phyloP scores from a whole-genome alignment of 2,888 invertebrate species.

The Apantesis nais region DNA sequence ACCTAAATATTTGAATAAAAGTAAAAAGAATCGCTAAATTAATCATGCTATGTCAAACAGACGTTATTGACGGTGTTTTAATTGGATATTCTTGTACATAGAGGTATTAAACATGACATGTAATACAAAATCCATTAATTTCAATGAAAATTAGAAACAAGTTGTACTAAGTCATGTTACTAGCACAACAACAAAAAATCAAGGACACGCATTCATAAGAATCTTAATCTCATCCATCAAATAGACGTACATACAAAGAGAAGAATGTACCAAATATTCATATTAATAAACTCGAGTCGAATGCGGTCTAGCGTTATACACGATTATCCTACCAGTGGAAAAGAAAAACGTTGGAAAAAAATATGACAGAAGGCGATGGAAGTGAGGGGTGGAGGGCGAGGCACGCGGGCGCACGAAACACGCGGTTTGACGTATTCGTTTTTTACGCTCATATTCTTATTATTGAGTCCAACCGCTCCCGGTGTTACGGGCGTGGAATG shows the following conservation, averaged over 20 bases:
- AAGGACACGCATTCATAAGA: conserved; percentile 37
- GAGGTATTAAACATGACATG: conserved; percentile 33
- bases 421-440: conserved; percentile 78
- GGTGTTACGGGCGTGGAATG: conserved; percentile 85
- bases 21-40: conserved; percentile 5
- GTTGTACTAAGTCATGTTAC: conserved; percentile 38
- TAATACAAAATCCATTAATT: conserved; percentile 35
- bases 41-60: conserved; percentile 26
- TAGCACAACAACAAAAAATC: conserved; percentile 46
- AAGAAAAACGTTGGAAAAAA: conserved; percentile 55
- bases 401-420: conserved; percentile 74
- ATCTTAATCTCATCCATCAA: conserved; percentile 49
- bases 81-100: conserved; percentile 32
- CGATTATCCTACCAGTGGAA: conserved; percentile 73
- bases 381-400: conserved; percentile 48
- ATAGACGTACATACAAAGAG: conserved; percentile 46
- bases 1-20: conserved; percentile 9
- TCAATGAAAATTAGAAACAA: conserved; percentile 40
- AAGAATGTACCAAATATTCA: conserved; percentile 64
- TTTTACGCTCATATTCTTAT: conserved; percentile 83
- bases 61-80: conserved; percentile 28
- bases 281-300: conserved; percentile 69
- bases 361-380: conserved; percentile 65
- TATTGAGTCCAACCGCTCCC: conserved; percentile 83
- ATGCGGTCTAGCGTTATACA: conserved; percentile 78